A percentile compares a stretch with the other conserved stretches of the same genome.
These are phyloP conservation scores for Potamarius usumacintae DNA, from an alignment of 2,113 vertebrate species.

Conservation along the genomic window DNA sequence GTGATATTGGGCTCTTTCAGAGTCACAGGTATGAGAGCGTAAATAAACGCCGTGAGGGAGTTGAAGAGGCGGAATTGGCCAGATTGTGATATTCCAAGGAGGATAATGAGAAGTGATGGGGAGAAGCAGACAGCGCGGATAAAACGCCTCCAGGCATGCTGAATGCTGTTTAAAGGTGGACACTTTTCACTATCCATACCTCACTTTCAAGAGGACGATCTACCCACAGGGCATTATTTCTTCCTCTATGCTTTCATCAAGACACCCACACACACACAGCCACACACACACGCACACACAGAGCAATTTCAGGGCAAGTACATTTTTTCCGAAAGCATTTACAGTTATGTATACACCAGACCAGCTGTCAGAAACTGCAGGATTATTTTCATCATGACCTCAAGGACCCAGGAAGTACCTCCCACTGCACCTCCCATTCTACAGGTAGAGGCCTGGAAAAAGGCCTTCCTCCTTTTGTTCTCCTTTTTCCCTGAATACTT, in stretches of 20 bases:
- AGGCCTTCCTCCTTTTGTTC: no score
- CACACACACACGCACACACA: background rate
- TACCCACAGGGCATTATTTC: slow-evolving; percentile 59
- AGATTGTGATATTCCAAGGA: slow-evolving; percentile 67
- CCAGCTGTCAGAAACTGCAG: no score
- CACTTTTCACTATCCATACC: slow-evolving; percentile 61
- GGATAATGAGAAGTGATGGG: slow-evolving; percentile 74
- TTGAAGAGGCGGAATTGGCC: slow-evolving; percentile 58
- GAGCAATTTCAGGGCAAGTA: background rate
- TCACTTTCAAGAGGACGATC: slow-evolving; percentile 47
- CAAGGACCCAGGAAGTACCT: no score
- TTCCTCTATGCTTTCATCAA: slow-evolving; percentile 62
- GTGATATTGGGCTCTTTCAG: slow-evolving; percentile 41
- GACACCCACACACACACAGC: slow-evolving; percentile 52
- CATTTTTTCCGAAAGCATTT: background rate
- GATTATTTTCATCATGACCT: no score
- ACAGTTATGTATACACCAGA: no score
- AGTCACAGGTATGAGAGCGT: slow-evolving; percentile 32
- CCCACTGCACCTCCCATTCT: no score
- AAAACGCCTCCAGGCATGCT: slow-evolving; percentile 68
- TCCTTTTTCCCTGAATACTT: no score
- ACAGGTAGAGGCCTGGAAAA: no score
- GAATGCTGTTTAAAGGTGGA: slow-evolving; percentile 63
- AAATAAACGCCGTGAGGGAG: slow-evolving; percentile 62
- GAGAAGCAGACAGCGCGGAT: slow-evolving; percentile 61